phyloP scores from a whole-genome alignment of 2,113 vertebrate species.

The Promerops cafer region DNA sequence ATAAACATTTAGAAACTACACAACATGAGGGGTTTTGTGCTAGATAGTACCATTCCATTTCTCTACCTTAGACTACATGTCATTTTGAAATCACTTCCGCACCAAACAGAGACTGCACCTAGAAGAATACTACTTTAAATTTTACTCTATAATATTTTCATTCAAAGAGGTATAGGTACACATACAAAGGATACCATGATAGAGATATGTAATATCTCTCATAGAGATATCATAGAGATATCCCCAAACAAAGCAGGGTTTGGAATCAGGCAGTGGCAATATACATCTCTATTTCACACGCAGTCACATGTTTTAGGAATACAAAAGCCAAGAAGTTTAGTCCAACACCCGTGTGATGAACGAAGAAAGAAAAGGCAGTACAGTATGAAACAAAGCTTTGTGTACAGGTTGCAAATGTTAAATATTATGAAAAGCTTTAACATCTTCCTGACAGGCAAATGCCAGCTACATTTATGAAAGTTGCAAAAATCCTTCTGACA shows the following conservation, averaged over 20 bases:
- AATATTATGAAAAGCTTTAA: neutral
- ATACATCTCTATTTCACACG: neutral
- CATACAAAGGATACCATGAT: neutral
- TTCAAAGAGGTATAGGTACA: neutral
- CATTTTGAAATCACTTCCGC: neutral
- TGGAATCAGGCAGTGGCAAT: neutral
- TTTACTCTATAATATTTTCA: neutral
- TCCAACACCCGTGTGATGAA: neutral
- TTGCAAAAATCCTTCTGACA: neutral
- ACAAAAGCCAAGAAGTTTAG: neutral
- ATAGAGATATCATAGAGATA: too few relatives aligned
- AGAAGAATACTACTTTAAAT: neutral
- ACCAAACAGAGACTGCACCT: neutral
- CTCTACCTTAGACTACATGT: accelerated
- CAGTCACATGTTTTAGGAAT: neutral
- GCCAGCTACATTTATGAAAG: neutral
- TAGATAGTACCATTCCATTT: neutral
- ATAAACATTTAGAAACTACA: neutral
- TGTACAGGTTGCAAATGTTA: neutral
- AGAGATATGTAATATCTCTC: neutral
- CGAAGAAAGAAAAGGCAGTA: neutral
- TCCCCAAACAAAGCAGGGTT: too few relatives aligned
- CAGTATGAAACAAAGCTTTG: neutral
- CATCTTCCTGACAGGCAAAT: neutral
- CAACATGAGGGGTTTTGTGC: accelerated